Evolutionary conservation across 2,888 invertebrate genomes (phyloP), one percentile per base, ranked within the genome.

Genomic region (Xylota segnis): DNA sequence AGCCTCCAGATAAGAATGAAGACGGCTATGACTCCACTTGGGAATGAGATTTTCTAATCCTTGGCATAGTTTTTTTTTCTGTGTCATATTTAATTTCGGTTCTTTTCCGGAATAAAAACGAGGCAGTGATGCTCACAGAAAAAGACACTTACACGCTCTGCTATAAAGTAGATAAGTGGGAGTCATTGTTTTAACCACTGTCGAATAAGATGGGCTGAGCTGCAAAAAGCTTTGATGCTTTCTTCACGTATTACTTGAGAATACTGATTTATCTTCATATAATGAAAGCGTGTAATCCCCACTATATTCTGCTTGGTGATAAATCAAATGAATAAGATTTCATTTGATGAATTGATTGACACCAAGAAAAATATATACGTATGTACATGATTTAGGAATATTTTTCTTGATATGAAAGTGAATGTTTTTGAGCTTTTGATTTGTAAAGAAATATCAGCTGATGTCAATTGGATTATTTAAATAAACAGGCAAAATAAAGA

Each of bases 131-230:
- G 56, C 16, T 56, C 16, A 7, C 6, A 14, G 56, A 34, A 56
- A 56, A 32, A 56, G 56, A 56, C 56, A 58, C 23, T 58, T 58
- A 18, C 58, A 58, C 58, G 37, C 58, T n/a, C 34, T 37, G 40
- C 6, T 34, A 37, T 58, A 18, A 58, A 58, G 37, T 58, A 58
- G 37, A 58, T 58, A 58, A 37, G 58, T 58, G 14, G 37, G 23
- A 37, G 58, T 59, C 23, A 59, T 59, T 40, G 59, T 59, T 59
- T 23, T 59, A 43, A 40, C 23, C 40, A 59, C 59, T 43, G 59
- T 43, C 43, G 27, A 27, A 43, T 40, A n/a, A 43, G 9, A 43
- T n/a, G 3, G 40, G 6, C 9, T 59, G 5, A 34, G 37, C 5
- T 18, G 16, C 58, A 18, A 34, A 34, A 5, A 27, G 32, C 18